These are phyloP conservation scores for Muricea muricata DNA, from an alignment of 92 coral and sea anemone genomes.

Conservation along the genomic window DNA sequence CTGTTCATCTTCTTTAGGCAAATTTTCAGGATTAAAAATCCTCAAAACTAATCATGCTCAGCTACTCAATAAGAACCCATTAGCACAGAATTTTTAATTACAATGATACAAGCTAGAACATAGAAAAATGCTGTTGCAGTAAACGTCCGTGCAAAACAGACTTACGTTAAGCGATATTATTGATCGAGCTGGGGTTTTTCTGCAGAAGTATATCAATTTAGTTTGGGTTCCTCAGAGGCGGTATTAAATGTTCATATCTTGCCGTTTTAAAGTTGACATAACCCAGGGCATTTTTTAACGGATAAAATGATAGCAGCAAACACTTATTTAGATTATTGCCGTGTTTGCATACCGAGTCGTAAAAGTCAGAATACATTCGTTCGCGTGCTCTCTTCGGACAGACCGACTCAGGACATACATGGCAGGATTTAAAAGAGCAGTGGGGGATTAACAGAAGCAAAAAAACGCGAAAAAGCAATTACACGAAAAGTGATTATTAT, in stretches of 20 bases:
- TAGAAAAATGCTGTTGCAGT: not conserved
- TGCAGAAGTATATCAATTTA: too few relatives aligned
- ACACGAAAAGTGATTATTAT: slow-evolving; percentile 25
- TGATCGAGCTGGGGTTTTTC: too few relatives aligned
- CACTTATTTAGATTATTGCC: not conserved
- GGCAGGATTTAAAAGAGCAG: not conserved
- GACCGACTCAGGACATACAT: not conserved
- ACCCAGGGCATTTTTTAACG: not conserved
- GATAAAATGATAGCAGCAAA: not conserved
- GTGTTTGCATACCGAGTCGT: not conserved
- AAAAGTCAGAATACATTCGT: not conserved
- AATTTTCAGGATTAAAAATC: not conserved
- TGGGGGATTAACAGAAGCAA: not conserved
- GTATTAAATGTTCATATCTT: not conserved
- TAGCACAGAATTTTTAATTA: slow-evolving; percentile 12
- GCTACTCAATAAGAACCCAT: not conserved
- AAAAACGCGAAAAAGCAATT: slow-evolving; percentile 18
- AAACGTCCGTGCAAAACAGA: not conserved
- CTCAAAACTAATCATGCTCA: not conserved
- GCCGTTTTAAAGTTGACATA: not conserved
- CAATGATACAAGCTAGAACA: not conserved
- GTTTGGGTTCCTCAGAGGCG: not conserved
- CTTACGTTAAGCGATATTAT: not conserved
- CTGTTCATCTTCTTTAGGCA: too few relatives aligned
- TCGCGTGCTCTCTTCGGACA: not conserved